A percentile compares a stretch with the other conserved stretches of the same genome.
Evolutionary conservation across 2,888 invertebrate genomes (phyloP).

Genomic region (Hybos culiciformis): DNA sequence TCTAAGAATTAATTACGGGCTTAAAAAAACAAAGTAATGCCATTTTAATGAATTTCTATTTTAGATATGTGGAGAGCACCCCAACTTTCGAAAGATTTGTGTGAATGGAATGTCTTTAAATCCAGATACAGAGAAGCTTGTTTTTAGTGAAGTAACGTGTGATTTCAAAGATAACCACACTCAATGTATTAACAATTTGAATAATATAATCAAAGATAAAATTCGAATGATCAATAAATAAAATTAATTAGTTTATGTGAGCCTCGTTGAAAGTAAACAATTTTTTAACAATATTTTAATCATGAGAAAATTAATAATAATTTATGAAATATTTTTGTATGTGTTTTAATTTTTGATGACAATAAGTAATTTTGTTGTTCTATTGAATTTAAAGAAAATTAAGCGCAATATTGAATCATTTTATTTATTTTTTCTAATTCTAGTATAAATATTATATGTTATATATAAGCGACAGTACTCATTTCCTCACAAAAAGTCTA

Average conservation of each 20-base stretch:
- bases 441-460: too few relatives aligned
- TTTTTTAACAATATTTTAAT: too few relatives aligned
- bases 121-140: conserved; percentile 30
- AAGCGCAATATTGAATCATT: too few relatives aligned
- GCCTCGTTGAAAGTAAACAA: too few relatives aligned
- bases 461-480: too few relatives aligned
- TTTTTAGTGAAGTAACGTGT: conserved; percentile 28
- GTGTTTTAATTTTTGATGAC: too few relatives aligned
- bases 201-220: conserved; percentile 33
- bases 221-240: conserved; percentile 33
- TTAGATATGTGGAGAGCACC: conserved; percentile 30
- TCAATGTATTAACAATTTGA: conserved; percentile 28
- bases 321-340: too few relatives aligned
- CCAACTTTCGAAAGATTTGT: conserved; percentile 26
- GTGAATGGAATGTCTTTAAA: conserved; percentile 35
- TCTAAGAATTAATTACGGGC: background rate
- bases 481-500: too few relatives aligned
- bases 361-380: too few relatives aligned
- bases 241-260: conserved; percentile 5
- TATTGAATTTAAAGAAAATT: too few relatives aligned
- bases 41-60: conserved; percentile 4
- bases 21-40: background rate
- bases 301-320: too few relatives aligned
- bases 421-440: too few relatives aligned
- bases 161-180: conserved; percentile 33